Percentiles rank a stretch among this genome's conserved stretches.
Conservation (phyloP, 1,140 invertebrate species). For the Eurytemora carolleeae region DNA sequence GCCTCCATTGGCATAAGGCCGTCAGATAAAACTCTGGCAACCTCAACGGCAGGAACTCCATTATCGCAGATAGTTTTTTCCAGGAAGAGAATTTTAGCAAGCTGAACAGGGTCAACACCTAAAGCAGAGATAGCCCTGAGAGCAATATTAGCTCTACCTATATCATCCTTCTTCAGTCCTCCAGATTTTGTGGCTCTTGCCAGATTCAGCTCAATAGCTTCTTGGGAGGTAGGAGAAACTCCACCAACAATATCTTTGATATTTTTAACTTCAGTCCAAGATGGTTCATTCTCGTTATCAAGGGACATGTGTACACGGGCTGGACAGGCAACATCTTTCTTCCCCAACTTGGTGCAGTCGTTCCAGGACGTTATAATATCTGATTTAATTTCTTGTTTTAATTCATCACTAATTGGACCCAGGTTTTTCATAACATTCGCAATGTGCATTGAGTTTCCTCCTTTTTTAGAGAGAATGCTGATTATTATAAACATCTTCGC, state of each 20-base stretch:
- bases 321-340: slow-evolving; percentile 2
- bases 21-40: slow-evolving; percentile 9
- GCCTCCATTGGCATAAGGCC: neutral
- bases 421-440: slow-evolving; percentile 1
- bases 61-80: slow-evolving; percentile 10
- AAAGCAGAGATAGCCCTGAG: slow-evolving; percentile 3
- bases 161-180: neutral
- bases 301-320: slow-evolving; percentile 5
- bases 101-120: neutral
- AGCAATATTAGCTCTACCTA: neutral
- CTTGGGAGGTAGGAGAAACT: slow-evolving; percentile 5
- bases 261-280: slow-evolving; percentile 12
- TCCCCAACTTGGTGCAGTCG: slow-evolving; percentile 4
- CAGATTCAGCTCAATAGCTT: slow-evolving; percentile 12
- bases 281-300: slow-evolving; percentile 14
- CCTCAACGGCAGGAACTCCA: slow-evolving; percentile 12
- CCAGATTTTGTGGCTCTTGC: slow-evolving; percentile 9
- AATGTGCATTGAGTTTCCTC: slow-evolving; percentile 3
- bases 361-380: neutral
- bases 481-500: slow-evolving; percentile 11
- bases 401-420: neutral
- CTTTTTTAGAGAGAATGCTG: slow-evolving; percentile 5
- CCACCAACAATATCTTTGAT: slow-evolving; percentile 13
- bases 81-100: slow-evolving; percentile 6
- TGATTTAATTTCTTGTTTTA: neutral